A percentile compares a stretch with the other conserved stretches of the same genome.
Evolutionary conservation across 1,140 invertebrate species (phyloP).

Genomic region (Caenorhabditis tropicalis): DNA sequence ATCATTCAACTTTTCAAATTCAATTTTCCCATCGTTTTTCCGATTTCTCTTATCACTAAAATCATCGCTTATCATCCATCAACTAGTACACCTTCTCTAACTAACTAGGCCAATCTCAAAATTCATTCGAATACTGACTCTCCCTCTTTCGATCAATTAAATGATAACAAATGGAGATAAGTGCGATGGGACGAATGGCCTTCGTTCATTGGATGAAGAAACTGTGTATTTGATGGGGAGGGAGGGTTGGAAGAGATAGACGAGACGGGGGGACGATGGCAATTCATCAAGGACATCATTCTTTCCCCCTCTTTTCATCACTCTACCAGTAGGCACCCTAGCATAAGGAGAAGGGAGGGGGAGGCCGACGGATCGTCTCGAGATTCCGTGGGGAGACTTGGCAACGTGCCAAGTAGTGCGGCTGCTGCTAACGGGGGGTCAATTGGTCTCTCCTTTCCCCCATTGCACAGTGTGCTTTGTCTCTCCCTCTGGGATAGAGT

Average conservation of each 20-base stretch:
- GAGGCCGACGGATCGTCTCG: not conserved
- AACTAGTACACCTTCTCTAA: not conserved
- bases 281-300: conserved; percentile 43
- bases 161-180: conserved; percentile 24
- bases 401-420: conserved; percentile 34
- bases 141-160: not conserved
- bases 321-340: not conserved
- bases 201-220: not conserved
- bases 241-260: not conserved
- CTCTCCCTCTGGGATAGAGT: not conserved
- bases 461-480: not conserved
- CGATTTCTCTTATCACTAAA: not conserved
- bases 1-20: not conserved
- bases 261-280: not conserved
- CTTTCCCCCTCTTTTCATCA: not conserved
- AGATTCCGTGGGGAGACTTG: not conserved
- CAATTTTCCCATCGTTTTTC: not conserved
- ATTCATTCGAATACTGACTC: not conserved
- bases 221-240: not conserved
- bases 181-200: not conserved
- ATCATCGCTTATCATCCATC: conserved; percentile 12
- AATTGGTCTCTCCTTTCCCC: not conserved
- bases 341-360: not conserved
- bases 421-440: conserved; percentile 4
- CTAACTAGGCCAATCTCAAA: conserved; percentile 24